Base-by-base conservation (phyloP, 1,140 invertebrate species). In the Conus ventricosus region DNA sequence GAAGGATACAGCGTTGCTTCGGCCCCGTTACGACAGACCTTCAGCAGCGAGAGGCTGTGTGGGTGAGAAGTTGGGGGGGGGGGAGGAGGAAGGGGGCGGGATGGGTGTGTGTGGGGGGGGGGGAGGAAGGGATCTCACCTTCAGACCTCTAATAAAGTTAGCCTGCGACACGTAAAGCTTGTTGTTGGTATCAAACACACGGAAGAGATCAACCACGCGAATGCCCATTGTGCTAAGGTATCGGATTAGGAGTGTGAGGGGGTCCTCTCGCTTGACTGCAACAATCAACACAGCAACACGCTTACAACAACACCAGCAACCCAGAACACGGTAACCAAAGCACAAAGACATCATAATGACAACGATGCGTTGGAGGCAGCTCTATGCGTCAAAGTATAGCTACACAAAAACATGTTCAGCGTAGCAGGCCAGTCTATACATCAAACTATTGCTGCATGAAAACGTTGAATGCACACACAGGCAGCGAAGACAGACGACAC, bases 201-300 rank as follows among this genome's bases (percentile, higher is more conserved):
- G 90, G 91, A 95, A 95, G 39, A 95, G 89, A 87, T 95, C 94
- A 15, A 94, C 89, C 13, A 94, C 92, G 7, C 94, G 92, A 53
- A 95, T 94, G 10, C 93, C 93, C 90, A 94, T 93, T 63, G 92
- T 91, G 76, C 90, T 90, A 23, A 95, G 91, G 89, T 93, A 95
- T 53, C 93, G 88, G 53, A 93, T 93, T 53, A 95, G 90, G 39
- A 94, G 83, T 4, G 93, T 92, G 23, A 95, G 89, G 0, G 94
- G 94, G 87, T 95, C 94, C 78, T 94, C 92, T 71, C 90, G 87
- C 67, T 88, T 90, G 81, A 90, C 93, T 94, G 89, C 55, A 93
- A 91, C 60, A 76, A 53, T 71, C 76, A 67, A 80, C 27, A 39
- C 78, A 80, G 75, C 15, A 78, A 3, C 27, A 80, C 25, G 7